Evolutionary conservation across 2,797 vertebrate genomes (phyloP).

Genomic region (Prunella strophiata): DNA sequence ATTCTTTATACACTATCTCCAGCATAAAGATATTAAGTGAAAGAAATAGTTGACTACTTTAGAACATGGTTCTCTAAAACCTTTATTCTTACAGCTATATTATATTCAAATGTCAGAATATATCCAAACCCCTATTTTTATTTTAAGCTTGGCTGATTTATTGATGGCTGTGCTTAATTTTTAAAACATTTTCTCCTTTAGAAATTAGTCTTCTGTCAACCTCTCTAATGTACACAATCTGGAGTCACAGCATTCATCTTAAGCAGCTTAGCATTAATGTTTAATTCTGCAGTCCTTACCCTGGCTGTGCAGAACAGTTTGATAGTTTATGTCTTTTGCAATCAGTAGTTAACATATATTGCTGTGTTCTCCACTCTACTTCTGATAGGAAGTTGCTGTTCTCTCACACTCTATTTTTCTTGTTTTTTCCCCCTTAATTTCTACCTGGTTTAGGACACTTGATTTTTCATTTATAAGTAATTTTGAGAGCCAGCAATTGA

Average conservation of each 20-base stretch:
- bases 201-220: conserved; percentile 72
- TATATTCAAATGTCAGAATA: conserved; percentile 70
- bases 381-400: neutral
- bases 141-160: conserved; percentile 70
- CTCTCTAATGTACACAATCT: conserved; percentile 56
- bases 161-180: conserved; percentile 74
- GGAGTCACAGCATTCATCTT: conserved; percentile 42
- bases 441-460: neutral
- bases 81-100: conserved; percentile 63
- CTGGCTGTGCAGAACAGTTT: conserved; percentile 41
- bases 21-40: conserved; percentile 47
- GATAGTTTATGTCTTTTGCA: conserved; percentile 31
- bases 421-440: fast-evolving
- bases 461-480: neutral
- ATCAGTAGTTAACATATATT: neutral
- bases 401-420: neutral
- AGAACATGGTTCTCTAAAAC: conserved; percentile 34
- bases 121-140: conserved; percentile 49
- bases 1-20: conserved; percentile 52
- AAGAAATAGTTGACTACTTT: conserved; percentile 46
- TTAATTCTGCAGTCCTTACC: conserved; percentile 61
- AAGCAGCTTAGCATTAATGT: conserved; percentile 66
- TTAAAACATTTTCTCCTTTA: conserved; percentile 71
- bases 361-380: neutral
- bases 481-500: neutral